Evolutionary conservation across 2,888 invertebrate species (phyloP).

Genomic region (Eupeodes latifasciatus): DNA sequence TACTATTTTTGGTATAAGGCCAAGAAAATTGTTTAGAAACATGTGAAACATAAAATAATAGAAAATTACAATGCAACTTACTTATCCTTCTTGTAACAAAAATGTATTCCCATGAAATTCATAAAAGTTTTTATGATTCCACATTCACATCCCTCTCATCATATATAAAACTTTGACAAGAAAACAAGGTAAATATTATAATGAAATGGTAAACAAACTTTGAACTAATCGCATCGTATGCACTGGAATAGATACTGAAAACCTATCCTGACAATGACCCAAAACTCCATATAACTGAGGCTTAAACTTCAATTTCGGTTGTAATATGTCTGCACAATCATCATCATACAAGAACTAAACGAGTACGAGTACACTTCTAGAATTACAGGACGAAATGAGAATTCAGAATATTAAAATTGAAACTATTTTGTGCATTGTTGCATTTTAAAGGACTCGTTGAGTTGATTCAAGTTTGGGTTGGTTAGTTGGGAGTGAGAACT

Average conservation of each 20-base stretch:
- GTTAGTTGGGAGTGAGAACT: slow-evolving; percentile 46
- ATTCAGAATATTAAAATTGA: slow-evolving; percentile 66
- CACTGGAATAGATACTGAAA: not conserved
- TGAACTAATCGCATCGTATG: not conserved
- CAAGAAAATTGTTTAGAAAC: slow-evolving; percentile 13
- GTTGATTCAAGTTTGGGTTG: not conserved
- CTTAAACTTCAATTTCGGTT: slow-evolving; percentile 63
- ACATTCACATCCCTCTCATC: slow-evolving; percentile 26
- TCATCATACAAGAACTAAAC: not conserved
- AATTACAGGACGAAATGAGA: slow-evolving; percentile 53
- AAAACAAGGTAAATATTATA: slow-evolving; percentile 66
- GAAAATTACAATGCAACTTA: not conserved
- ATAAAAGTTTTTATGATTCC: slow-evolving; percentile 34
- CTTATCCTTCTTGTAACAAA: not conserved
- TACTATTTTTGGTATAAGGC: no score
- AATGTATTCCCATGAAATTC: slow-evolving; percentile 54
- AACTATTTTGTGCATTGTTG: slow-evolving; percentile 70
- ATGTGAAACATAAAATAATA: not conserved
- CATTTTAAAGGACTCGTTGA: slow-evolving; percentile 26
- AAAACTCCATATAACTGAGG: slow-evolving; percentile 57
- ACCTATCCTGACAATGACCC: slow-evolving; percentile 58
- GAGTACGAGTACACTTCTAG: not conserved
- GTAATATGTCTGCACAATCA: slow-evolving; percentile 63
- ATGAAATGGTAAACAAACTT: slow-evolving; percentile 53
- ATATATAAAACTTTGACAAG: slow-evolving; percentile 72